phyloP scores from a whole-genome alignment of 1,140 invertebrate genomes.

The Drosophila tani region DNA sequence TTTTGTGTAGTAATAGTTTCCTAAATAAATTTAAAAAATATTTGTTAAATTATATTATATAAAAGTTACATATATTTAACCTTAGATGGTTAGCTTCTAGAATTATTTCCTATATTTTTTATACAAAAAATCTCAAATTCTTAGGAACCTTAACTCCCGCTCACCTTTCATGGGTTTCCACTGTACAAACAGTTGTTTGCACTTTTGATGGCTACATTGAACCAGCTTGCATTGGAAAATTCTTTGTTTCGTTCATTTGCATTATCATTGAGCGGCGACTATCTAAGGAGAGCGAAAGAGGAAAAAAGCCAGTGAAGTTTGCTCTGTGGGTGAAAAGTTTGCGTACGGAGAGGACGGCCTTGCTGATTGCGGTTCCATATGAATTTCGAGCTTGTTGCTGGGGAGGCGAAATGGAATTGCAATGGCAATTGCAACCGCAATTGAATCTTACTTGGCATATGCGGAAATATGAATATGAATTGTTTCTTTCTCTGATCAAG shows the following conservation, averaged over 20 bases:
- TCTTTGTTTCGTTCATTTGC: constrained; percentile 64
- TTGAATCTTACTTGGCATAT: constrained; percentile 43
- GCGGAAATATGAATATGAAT: constrained; percentile 59
- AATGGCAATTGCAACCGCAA: constrained; percentile 51
- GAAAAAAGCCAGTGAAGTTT: constrained; percentile 15
- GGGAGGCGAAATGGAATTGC: constrained; percentile 38
- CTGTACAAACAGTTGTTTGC: constrained; percentile 43
- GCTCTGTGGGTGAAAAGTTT: constrained; percentile 32
- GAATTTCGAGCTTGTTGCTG: constrained; percentile 38
- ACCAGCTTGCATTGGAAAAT: constrained; percentile 73
- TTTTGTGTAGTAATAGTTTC: rapidly evolving
- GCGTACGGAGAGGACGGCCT: constrained; percentile 47
- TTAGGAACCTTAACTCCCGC: neutral
- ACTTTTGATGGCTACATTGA: constrained; percentile 76
- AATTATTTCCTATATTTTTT: neutral
- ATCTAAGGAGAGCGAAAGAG: constrained; percentile 21
- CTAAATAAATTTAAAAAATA: neutral
- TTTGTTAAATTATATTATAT: too few relatives aligned
- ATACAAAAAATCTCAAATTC: neutral
- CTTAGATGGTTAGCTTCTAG: too few relatives aligned
- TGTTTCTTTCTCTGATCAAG: constrained; percentile 23
- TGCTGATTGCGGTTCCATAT: constrained; percentile 64
- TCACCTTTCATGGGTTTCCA: neutral
- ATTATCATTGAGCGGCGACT: constrained; percentile 62
- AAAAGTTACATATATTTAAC: too few relatives aligned